Conservation (phyloP, 2,113 vertebrate species). For the Excalfactoria chinensis region DNA sequence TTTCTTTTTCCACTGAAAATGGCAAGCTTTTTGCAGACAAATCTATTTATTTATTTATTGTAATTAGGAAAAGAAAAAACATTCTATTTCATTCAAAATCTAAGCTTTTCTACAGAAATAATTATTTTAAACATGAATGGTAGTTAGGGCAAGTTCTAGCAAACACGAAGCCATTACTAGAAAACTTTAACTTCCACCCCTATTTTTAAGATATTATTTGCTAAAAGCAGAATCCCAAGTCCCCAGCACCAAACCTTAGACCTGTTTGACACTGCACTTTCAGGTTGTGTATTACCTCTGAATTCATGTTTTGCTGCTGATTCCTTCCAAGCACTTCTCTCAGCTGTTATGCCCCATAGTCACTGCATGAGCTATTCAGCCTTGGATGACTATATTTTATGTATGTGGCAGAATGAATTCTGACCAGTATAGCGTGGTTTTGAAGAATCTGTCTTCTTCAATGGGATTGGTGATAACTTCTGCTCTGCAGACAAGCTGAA, state of each 20-base stretch:
- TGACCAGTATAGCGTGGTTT: background rate
- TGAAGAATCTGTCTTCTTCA: background rate
- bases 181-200: background rate
- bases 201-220: background rate
- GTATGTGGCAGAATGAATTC: background rate
- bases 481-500: background rate
- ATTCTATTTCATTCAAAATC: background rate
- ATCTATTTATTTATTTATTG: background rate
- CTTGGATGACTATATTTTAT: background rate
- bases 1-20: background rate
- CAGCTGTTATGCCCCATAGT: background rate
- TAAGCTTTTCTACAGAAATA: background rate
- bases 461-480: background rate
- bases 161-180: background rate
- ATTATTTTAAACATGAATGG: background rate
- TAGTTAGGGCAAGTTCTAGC: background rate
- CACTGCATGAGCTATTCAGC: background rate
- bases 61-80: background rate
- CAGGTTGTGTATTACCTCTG: background rate
- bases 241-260: background rate
- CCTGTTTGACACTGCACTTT: background rate
- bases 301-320: background rate
- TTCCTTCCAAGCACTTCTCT: background rate
- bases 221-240: background rate
- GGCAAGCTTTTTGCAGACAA: background rate